Base-by-base conservation (phyloP, 2,113 vertebrate species). In the Silurus meridionalis region DNA sequence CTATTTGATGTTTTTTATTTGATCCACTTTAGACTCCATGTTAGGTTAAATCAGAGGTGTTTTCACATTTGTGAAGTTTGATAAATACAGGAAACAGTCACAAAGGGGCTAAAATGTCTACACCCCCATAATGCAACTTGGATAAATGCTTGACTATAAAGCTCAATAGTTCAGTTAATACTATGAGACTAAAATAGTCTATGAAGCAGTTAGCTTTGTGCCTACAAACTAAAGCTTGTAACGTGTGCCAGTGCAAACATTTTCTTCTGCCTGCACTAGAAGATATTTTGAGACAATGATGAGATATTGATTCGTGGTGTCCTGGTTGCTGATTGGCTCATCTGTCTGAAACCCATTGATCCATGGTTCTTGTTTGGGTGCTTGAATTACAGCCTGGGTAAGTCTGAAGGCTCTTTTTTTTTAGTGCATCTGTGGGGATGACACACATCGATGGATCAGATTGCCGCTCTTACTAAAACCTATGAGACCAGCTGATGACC, bases 231-330 rank as follows among this genome's bases (percentile, higher is more conserved):
- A 61, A 19, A 10, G 23, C 25, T 64, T 83, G 69, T 88, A 86
- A 86, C 67, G 71, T 53, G 78, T 21, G 57, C 10, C 9, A 53
- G 37, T 50, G 57, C 64, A 86, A 61, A 58, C 15, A 19, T 79
- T 19, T 72, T 67, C 67, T 75, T 71, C 69, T 74, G 85, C 69
- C 89, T 88, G 87, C 81, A 84, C 85, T 82, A 71, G 77, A 64
- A 75, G 89, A 86, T 90, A 90, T 90, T 90, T 88, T 88, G 83
- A 83, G 79, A 88, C 71, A 85, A 79, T 85, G 87, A 90, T 85
- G 87, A 87, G 87, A 75, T 87, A 90, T 90, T 88, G 89, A 90
- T 90, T 85, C 60, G 23, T 85, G 79, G 58, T 85, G 69, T 67
- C 78, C 72, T 85, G 52, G 67, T 77, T 80, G 82, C 85, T 83